These are phyloP conservation scores for Choloepus didactylus DNA, from an alignment of 2,797 vertebrate genomes.

Conservation along the genomic window DNA sequence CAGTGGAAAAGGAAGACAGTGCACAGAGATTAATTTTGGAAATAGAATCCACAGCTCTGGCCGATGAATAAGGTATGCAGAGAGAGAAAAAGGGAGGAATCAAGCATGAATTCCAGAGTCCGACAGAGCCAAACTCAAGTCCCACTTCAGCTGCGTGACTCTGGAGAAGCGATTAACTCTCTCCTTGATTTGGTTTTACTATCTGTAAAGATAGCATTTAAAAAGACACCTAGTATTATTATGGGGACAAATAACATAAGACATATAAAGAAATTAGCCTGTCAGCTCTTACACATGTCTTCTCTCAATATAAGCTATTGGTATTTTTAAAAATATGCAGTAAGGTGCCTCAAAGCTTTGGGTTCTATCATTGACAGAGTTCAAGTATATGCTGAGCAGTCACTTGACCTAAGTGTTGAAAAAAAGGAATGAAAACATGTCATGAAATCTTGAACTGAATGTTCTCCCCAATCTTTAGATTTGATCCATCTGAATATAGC, in stretches of 20 bases:
- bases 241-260: background rate
- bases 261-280: background rate
- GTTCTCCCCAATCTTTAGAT: background rate
- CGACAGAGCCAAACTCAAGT: background rate
- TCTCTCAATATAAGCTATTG: background rate
- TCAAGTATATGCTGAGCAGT: no score
- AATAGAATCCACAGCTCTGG: background rate
- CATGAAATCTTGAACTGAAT: background rate
- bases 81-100: background rate
- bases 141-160: background rate
- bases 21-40: background rate
- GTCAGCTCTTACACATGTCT: background rate
- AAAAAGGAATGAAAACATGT: background rate
- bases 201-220: background rate
- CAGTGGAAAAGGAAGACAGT: background rate
- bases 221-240: background rate
- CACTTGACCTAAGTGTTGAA: background rate
- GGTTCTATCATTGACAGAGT: background rate
- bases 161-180: background rate
- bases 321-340: background rate
- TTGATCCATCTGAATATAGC: fast-evolving
- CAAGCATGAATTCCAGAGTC: background rate
- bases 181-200: background rate
- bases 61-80: background rate
- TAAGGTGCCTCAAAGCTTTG: background rate